Base-by-base conservation (phyloP, 2,797 vertebrate genomes). In the Poecilia picta region DNA sequence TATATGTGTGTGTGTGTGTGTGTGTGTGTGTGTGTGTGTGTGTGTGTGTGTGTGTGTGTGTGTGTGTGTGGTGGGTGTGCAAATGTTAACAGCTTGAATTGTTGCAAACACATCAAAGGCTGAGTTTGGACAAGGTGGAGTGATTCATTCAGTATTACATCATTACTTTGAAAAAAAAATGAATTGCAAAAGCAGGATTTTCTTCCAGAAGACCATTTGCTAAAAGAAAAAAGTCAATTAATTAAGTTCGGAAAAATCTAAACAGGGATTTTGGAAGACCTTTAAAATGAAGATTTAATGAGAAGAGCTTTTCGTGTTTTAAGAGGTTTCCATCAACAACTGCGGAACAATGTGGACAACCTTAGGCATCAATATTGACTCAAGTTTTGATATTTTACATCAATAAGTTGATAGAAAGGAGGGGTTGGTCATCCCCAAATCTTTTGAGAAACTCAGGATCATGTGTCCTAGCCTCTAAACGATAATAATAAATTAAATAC, bases 61-160 rank as follows among this genome's bases (percentile, higher is more conserved):
- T 39, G 18, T 59, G 79, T 73, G 76, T 79, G 70, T 41, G 80
- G 59, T 62, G 73, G 72, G 76, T 47, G 77, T 45, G 64, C 49
- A 62, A 73, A 72, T 76, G 81, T 46, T 75, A 79, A 87, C 72
- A 68, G 80, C 85, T 86, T 73, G 51, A 45, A 89, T 87, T 89
- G 87, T 89, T 87, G 75, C 68, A 79, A 88, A 84, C 55, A 36
- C 51, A 83, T 81, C 59, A 79, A 72, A 85, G 75, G 72, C 72
- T 81, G 77, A 31, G 76, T 46, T 79, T 45, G 49, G 59, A 71
- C 72, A 79, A 83, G 47, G 47, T 41, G 53, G 82, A 41, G 64
- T 31, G 73, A 83, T 77, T 77, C 57, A 82, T 64, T 72, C 45
- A 75, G 12, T 20, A 25, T 51, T 15, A n/a, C 15, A 31, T 45